Conservation (phyloP, 2,113 vertebrate species). For the Xiphophorus couchianus region DNA sequence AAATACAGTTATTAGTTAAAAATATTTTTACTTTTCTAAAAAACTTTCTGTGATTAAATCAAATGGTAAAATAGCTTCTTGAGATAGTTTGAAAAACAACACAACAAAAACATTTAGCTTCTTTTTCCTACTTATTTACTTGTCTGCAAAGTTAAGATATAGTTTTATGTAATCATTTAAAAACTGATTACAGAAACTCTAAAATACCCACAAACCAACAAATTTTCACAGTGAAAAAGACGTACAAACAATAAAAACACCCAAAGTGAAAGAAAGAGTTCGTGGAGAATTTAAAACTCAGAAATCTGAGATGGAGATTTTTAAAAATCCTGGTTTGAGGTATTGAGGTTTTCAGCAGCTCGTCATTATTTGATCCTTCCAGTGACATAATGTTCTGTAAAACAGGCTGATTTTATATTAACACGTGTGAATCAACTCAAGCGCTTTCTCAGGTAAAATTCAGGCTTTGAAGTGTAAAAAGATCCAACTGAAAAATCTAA, state of each 20-base stretch:
- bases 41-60: too few relatives aligned
- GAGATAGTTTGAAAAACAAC: too few relatives aligned
- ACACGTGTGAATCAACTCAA: slow-evolving; percentile 39
- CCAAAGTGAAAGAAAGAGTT: neutral
- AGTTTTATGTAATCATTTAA: neutral
- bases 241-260: neutral
- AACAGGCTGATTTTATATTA: slow-evolving; percentile 11
- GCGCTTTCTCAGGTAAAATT: slow-evolving; percentile 24
- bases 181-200: neutral
- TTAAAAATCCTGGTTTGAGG: neutral
- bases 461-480: slow-evolving; percentile 55
- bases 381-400: neutral
- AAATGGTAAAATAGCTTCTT: too few relatives aligned
- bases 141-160: too few relatives aligned
- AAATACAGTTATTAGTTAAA: too few relatives aligned
- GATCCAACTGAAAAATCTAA: slow-evolving; percentile 31
- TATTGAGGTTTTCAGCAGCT: neutral
- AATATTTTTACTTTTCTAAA: too few relatives aligned
- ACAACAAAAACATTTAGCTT: too few relatives aligned
- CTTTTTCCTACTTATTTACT: neutral
- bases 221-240: too few relatives aligned
- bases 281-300: neutral
- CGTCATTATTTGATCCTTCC: slow-evolving; percentile 3
- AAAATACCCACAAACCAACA: neutral
- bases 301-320: neutral